A percentile compares a stretch with the other conserved stretches of the same genome.
Evolutionary conservation across 2,113 vertebrate species (phyloP).

Genomic region (Lagopus muta): DNA sequence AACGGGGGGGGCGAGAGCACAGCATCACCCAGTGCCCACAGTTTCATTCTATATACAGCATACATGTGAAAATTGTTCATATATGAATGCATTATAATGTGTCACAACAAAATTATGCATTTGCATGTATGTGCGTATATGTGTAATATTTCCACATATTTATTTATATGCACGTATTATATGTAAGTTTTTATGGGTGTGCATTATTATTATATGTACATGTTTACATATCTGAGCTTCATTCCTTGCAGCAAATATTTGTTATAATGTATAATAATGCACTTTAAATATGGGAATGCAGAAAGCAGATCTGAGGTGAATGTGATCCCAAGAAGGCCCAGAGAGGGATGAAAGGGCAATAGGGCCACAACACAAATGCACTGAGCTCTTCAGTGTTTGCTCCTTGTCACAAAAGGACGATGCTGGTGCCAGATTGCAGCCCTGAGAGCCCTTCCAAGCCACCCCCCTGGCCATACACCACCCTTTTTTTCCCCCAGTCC

Average conservation of each 20-base stretch:
- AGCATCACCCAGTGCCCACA: neutral
- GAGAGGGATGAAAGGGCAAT: neutral
- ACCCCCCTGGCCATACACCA: neutral
- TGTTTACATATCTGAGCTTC: neutral
- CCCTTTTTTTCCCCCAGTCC: rapidly evolving
- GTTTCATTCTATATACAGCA: neutral
- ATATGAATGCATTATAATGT: neutral
- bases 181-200: too few species aligned
- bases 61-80: neutral
- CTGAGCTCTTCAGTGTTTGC: neutral
- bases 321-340: neutral
- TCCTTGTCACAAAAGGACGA: neutral
- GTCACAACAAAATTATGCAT: neutral
- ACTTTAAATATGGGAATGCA: neutral
- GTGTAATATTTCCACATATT: too few species aligned
- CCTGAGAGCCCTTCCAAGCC: neutral
- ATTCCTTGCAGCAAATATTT: neutral
- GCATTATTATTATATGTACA: neutral
- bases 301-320: neutral
- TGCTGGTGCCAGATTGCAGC: rapidly evolving
- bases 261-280: neutral
- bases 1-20: neutral
- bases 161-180: neutral
- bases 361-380: neutral
- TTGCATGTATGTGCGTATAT: neutral